A percentile compares a stretch with the other conserved stretches of the same genome.
phyloP scores from a whole-genome alignment of 1,140 invertebrate species.

The Ceratina australensis region DNA sequence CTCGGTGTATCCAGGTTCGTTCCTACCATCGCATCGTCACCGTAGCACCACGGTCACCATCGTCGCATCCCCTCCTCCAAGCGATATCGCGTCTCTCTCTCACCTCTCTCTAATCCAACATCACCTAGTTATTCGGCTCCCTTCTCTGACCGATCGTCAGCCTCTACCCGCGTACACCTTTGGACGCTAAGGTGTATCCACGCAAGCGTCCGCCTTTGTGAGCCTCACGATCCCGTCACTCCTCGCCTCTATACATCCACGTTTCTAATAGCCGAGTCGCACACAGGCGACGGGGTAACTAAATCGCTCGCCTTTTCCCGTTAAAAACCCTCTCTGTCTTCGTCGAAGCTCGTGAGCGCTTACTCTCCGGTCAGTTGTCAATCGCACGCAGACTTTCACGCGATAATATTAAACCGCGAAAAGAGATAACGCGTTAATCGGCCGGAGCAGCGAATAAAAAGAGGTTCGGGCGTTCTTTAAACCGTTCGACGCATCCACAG shows the following conservation, averaged over 20 bases:
- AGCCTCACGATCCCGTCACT: constrained; percentile 36
- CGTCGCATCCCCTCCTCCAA: constrained; percentile 33
- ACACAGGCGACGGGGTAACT: constrained; percentile 9
- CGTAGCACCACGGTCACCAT: constrained; percentile 50
- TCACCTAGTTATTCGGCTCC: neutral
- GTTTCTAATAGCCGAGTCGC: constrained; percentile 13
- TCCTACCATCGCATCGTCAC: constrained; percentile 28
- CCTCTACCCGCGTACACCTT: neutral
- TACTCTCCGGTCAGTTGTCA: constrained; percentile 4
- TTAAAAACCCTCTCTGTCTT: neutral
- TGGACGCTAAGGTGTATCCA: constrained; percentile 7
- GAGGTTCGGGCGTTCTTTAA: too few relatives aligned
- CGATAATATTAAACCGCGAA: neutral
- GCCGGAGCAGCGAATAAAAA: too few relatives aligned
- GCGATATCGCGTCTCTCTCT: constrained; percentile 10
- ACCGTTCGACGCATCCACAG: too few relatives aligned
- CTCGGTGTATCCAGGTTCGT: constrained; percentile 45
- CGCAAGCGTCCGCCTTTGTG: neutral
- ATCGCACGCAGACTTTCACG: constrained; percentile 36
- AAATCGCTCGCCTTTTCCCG: constrained; percentile 32
- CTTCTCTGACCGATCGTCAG: neutral
- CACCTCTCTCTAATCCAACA: constrained; percentile 10
- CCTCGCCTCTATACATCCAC: constrained; percentile 18
- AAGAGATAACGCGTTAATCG: neutral
- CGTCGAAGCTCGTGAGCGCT: constrained; percentile 33